Percentiles rank a stretch among this genome's conserved stretches.
These are phyloP conservation scores for Pyralis farinalis DNA, from an alignment of 2,888 invertebrate species.

Conservation along the genomic window DNA sequence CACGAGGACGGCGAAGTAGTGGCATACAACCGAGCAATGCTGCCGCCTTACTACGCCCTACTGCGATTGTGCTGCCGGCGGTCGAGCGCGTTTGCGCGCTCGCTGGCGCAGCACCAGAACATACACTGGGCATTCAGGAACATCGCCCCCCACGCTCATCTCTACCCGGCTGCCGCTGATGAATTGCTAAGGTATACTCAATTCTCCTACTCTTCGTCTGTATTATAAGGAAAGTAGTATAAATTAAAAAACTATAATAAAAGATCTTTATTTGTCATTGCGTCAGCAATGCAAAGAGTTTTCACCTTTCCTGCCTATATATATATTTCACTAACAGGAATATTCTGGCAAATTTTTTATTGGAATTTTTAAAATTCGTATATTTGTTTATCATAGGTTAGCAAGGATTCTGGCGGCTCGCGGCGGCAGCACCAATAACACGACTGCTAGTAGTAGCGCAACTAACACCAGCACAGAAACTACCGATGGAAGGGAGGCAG, in stretches of 20 bases:
- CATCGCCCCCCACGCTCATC: slow-evolving; percentile 96
- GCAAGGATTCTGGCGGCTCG: slow-evolving; percentile 94
- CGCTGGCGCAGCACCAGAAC: slow-evolving; percentile 95
- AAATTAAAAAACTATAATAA: too few relatives aligned
- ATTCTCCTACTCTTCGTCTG: too few relatives aligned
- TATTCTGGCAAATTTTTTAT: too few relatives aligned
- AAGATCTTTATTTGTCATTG: too few relatives aligned
- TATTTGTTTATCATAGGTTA: slow-evolving; percentile 53
- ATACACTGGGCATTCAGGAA: slow-evolving; percentile 98
- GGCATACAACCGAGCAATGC: slow-evolving; percentile 95
- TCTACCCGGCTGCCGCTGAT: slow-evolving; percentile 95
- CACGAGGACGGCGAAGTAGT: slow-evolving; percentile 98
- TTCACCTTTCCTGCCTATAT: too few relatives aligned
- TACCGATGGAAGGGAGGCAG: slow-evolving; percentile 88
- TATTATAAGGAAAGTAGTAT: too few relatives aligned
- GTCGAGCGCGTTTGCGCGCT: slow-evolving; percentile 91
- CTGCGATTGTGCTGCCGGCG: slow-evolving; percentile 94
- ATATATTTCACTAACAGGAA: too few relatives aligned
- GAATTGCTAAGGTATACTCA: slow-evolving; percentile 90
- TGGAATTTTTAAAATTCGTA: too few relatives aligned
- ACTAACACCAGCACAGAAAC: slow-evolving; percentile 83
- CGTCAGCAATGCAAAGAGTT: too few relatives aligned
- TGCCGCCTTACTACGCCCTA: slow-evolving; percentile 95
- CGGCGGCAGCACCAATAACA: slow-evolving; percentile 82
- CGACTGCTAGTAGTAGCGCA: slow-evolving; percentile 76